Evolutionary conservation across 53 echinoderm and acorn worm species (phyloP), one percentile per base, ranked within the genome.

Genomic region (Temnopleurus reevesii): DNA sequence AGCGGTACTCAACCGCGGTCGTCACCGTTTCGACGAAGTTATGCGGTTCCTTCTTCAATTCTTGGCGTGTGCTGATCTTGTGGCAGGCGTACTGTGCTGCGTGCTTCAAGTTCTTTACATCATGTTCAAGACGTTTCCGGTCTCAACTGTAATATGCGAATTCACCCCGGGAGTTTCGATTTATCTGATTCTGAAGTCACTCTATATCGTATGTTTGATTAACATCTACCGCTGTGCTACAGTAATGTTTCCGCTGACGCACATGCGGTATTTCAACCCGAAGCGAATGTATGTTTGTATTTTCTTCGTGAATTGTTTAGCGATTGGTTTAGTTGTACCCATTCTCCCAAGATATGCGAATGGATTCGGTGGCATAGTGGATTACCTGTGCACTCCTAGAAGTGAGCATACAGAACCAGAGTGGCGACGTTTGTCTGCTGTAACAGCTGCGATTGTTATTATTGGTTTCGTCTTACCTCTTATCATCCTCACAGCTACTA

Each of bases 181-280:
- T 2, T 55, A 83, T 36, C 19, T 83, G 12, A 49, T 83, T 33
- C 83, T 83, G 18, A 55, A 83, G 83, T 83, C 83, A 38, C 24
- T 83, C 27, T 83, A 83, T 56, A 83, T 83, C n/a, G 83, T 83
- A 33, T 83, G 56, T 21, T 55, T 83, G 34, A 83, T 83, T 10
- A 83, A 83, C 30, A 4, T 83, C 23, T 83, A 83, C 83, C 30
- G 56, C 12, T 28, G 30, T 31, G 24, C 55, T 33, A 35, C 83
- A 2, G 83, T 83, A 0, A 10, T 53, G 23, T 15, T 55, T 33
- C 83, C 83, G 1, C n/a, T 83, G 33, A 55, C 55, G 8, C 31
- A 55, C 18, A 21, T 83, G 8, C 31, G 56, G 1, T 83, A 19
- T 38, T 17, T 55, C 12, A 83, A 34, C 30, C 34, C 55, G 2